Conservation (phyloP, 2,888 invertebrate genomes). For the Phymatocera aterrima region DNA sequence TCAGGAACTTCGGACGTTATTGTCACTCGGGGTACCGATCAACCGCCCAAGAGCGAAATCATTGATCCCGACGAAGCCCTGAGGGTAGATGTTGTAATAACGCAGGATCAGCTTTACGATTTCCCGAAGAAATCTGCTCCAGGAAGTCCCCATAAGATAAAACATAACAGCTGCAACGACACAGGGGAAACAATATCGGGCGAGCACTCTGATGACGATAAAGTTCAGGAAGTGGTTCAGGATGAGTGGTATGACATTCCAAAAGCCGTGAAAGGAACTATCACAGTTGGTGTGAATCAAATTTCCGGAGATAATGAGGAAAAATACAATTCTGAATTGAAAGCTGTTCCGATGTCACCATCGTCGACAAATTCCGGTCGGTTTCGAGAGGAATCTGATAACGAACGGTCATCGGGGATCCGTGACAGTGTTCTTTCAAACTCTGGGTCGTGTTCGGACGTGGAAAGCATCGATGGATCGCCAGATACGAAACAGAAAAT, state of each 20-base stretch:
- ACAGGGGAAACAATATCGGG: conserved; percentile 19
- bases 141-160: background rate
- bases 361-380: conserved; percentile 57
- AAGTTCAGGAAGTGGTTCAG: conserved; percentile 21
- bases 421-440: conserved; percentile 31
- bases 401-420: background rate
- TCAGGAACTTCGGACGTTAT: background rate
- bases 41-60: background rate
- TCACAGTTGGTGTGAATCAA: background rate
- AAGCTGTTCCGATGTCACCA: conserved; percentile 12
- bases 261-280: conserved; percentile 2
- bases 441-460: conserved; percentile 37
- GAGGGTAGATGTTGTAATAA: background rate
- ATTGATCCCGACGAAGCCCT: conserved; percentile 21
- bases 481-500: conserved; percentile 1
- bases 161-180: background rate
- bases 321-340: conserved; percentile 37
- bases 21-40: background rate
- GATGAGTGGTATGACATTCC: conserved; percentile 43
- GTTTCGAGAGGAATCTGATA: conserved; percentile 52
- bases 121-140: conserved; percentile 33
- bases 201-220: conserved; percentile 44
- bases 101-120: conserved; percentile 40
- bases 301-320: conserved; percentile 13
- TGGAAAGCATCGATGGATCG: conserved; percentile 32